A percentile compares a stretch with the other conserved stretches of the same genome.
Evolutionary conservation across 2,113 vertebrate species (phyloP).

Genomic region (Irena cyanogastra): DNA sequence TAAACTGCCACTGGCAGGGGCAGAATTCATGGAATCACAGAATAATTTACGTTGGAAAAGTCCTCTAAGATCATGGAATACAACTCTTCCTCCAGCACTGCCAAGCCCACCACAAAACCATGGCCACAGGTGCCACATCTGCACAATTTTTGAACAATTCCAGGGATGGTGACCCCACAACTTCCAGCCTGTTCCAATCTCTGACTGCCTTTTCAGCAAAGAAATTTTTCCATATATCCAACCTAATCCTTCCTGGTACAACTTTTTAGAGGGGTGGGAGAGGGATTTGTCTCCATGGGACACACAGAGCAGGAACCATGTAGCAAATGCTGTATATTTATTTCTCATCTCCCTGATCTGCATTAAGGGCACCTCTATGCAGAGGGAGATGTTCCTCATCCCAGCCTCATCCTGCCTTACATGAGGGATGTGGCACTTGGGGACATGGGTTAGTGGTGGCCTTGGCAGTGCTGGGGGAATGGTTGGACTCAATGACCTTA

Average conservation of each 20-base stretch:
- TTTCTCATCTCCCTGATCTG: neutral
- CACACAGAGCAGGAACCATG: accelerated
- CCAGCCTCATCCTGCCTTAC: neutral
- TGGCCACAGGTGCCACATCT: neutral
- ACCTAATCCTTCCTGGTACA: neutral
- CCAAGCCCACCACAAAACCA: neutral
- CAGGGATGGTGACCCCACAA: neutral
- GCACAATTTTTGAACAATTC: neutral
- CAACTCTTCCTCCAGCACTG: neutral
- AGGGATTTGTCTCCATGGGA: neutral
- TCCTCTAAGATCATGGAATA: neutral
- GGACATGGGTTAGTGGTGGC: neutral
- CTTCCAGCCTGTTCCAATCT: neutral
- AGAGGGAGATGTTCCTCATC: neutral
- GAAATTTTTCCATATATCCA: neutral
- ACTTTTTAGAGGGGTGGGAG: neutral
- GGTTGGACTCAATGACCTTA: accelerated
- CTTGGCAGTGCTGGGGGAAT: neutral
- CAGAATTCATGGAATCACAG: neutral
- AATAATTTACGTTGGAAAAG: neutral
- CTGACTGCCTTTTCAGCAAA: neutral
- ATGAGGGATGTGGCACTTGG: neutral
- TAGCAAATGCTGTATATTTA: neutral
- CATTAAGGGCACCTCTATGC: neutral
- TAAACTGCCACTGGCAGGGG: neutral